Evolutionary conservation across 2,113 vertebrate species (phyloP).

Genomic region (Poecile atricapillus): DNA sequence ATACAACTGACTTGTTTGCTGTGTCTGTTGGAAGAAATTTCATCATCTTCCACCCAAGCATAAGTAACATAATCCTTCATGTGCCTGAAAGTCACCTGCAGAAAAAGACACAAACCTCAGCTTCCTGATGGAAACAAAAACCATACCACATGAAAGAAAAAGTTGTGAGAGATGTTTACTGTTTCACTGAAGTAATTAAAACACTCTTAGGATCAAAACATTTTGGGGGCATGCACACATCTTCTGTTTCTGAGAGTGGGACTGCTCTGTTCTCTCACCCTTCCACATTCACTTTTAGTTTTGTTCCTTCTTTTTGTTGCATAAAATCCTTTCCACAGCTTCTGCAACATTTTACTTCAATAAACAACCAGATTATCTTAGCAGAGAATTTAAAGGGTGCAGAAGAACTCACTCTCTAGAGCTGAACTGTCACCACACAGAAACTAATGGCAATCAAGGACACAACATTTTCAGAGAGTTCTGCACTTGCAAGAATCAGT

Average conservation of each 20-base stretch:
- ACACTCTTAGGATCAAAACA: neutral
- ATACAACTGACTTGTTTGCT: slow-evolving; percentile 68
- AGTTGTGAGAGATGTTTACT: neutral
- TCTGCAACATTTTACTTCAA: neutral
- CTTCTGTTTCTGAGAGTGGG: neutral
- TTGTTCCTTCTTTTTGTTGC: neutral
- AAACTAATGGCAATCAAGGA: neutral
- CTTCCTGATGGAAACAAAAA: neutral
- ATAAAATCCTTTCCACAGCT: neutral
- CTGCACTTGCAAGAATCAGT: neutral
- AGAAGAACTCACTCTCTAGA: neutral
- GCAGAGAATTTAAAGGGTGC: neutral
- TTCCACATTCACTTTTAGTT: neutral
- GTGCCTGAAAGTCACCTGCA: slow-evolving; percentile 84
- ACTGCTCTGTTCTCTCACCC: neutral
- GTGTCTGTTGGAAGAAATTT: slow-evolving; percentile 75
- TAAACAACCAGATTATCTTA: neutral
- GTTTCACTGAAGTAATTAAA: neutral
- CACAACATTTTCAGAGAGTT: neutral
- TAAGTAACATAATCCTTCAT: slow-evolving; percentile 87
- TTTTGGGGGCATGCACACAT: neutral
- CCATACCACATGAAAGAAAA: neutral
- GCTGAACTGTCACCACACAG: neutral
- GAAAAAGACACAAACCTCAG: neutral
- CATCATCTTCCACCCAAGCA: slow-evolving; percentile 88